Base-by-base conservation (phyloP, 2,113 vertebrate genomes). In the Salvelinus fontinalis region DNA sequence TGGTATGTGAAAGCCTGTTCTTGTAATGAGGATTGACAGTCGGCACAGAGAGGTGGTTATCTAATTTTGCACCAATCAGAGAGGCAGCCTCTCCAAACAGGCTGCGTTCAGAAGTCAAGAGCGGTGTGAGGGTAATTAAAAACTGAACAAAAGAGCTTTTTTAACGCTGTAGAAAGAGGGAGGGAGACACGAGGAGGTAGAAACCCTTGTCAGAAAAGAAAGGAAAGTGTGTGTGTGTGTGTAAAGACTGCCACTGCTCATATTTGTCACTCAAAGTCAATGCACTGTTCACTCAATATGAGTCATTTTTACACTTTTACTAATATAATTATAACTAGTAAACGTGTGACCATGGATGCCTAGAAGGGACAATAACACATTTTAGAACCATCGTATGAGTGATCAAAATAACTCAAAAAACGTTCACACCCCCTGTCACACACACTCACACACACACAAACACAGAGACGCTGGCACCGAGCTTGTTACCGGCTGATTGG, bases 111-210 rank as follows among this genome's bases (percentile, higher is more conserved):
- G 78, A 86, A 86, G 84, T 91, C 85, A 91, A 87, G 87, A 86
- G 88, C 84, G 77, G 83, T 86, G 87, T 88, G 85, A 79, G 85
- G 85, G 85, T 88, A 88, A 92, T 92, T 92, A 91, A 91, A 91
- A 86, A 86, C 86, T 76, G 76, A 91, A 91, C 87, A 92, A 91
- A 93, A 90, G 85, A 81, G 76, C 85, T 85, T 91, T 85, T 85
- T 85, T 84, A 83, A 81, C 44, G 5, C 77, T 84, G 86, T 77
- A 83, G 81, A 87, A 75, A 74, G 22, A 27, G 64, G 64, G 75
- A 69, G 71, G 78, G 84, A 77, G 81, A 74, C 70, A 73, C 68
- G 73, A 77, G 60, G 62, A 75, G 75, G 79, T 64, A 78, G 67
- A 77, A 82, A 80, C 49, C 79, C 59, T n/a, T 80, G 82, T 81